These are phyloP conservation scores for Hirtodrosophila duncani DNA, from an alignment of 2,888 invertebrate genomes.

Conservation along the genomic window DNA sequence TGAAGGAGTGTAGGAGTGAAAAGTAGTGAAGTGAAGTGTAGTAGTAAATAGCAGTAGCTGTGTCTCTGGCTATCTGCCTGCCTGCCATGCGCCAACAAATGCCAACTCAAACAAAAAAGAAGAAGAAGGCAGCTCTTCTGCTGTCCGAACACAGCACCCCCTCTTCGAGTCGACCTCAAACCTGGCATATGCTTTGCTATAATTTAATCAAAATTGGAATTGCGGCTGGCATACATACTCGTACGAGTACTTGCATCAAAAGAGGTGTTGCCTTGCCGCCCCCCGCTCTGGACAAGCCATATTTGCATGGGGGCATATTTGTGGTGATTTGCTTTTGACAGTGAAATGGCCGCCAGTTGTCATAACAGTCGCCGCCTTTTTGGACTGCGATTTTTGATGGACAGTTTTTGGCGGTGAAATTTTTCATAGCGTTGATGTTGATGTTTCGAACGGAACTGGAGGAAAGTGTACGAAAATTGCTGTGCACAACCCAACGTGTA, in stretches of 20 bases:
- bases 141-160: too few species aligned
- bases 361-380: slow-evolving; percentile 44
- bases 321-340: slow-evolving; percentile 38
- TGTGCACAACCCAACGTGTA: too few species aligned
- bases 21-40: slow-evolving; percentile 23
- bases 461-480: too few species aligned
- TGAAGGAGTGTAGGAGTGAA: slow-evolving; percentile 31
- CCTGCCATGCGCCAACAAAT: slow-evolving; percentile 48
- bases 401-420: slow-evolving; percentile 30
- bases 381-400: slow-evolving; percentile 16
- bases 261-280: neutral
- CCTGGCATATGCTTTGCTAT: slow-evolving; percentile 16
- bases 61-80: slow-evolving; percentile 15
- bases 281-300: neutral
- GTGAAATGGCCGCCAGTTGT: slow-evolving; percentile 53
- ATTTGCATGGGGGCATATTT: slow-evolving; percentile 30
- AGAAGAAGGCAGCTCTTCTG: neutral
- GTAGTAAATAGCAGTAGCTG: slow-evolving; percentile 47
- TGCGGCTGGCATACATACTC: slow-evolving; percentile 16
- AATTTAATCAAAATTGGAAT: slow-evolving; percentile 50
- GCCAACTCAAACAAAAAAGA: slow-evolving; percentile 11
- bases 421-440: slow-evolving; percentile 24
- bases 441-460: neutral
- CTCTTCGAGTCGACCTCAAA: slow-evolving; percentile 12
- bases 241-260: slow-evolving; percentile 17